Evolutionary conservation across 2,888 invertebrate species (phyloP), one percentile per base, ranked within the genome.

Genomic region (Epistrophe eligans): DNA sequence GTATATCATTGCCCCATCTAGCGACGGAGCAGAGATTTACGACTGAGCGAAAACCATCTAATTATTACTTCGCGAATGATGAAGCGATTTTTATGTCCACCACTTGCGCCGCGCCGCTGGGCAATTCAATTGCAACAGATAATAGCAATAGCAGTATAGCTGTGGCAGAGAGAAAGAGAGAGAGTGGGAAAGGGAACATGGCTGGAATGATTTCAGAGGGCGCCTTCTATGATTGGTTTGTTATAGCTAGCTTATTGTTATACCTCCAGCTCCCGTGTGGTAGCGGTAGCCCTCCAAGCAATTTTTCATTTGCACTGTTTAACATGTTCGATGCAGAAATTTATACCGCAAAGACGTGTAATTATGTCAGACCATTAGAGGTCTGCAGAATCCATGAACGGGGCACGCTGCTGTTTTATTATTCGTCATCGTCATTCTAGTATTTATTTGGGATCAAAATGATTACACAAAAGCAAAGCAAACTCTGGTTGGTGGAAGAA

Each of bases 11-110:
- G 84, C 35, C 67, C 67, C 48, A 74, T 24, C 72, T 38, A 72
- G 58, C 71, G 80, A 70, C 60, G 55, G 17, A 66, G 60, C 17
- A 57, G 45, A 84, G 81, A 85, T 82, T 85, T 82, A 85, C 84
- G 77, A 82, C 82, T 74, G 50, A 77, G 82, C 72, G 85, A 85
- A 85, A 85, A 77, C 67, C 74, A 85, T 85, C 85, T 85, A 85
- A 82, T 82, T 85, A 82, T 85, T 85, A 71, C 77, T 85, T 85
- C 45, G 77, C 84, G 73, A 84, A 85, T 85, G 82, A 85, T 85
- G 77, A 82, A 85, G 85, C 85, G 85, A 85, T 85, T 85, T 84
- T 85, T 85, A 82, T 85, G 84, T 84, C 84, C 84, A 84, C 77
- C 77, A 67, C 67, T 57, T 82, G 77, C 60, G 58, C 76, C 57